Evolutionary conservation across 2,888 invertebrate species (phyloP), one percentile per base, ranked within the genome.

Genomic region (Heteropelma amictum): DNA sequence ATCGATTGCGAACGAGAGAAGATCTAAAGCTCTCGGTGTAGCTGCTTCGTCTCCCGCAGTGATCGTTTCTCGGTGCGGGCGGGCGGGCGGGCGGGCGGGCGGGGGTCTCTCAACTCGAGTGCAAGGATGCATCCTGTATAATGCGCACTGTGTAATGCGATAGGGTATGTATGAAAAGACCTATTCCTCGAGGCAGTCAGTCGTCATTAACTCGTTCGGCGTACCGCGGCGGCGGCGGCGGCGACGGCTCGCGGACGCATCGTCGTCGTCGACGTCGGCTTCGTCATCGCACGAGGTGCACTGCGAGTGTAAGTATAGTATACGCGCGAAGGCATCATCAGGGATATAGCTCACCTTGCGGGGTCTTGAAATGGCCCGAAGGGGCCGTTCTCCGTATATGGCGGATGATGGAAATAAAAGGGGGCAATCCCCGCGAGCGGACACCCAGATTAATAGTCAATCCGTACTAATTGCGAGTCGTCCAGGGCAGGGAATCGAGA

Each of bases 391-490:
- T 72, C 83, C 83, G 79, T 84, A 85, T 80, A 84, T 80, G 85
- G 84, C 58, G 72, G 73, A 81, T 79, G 80, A 80, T 79, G 78
- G 79, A 82, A 83, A 82, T 81, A 80, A 82, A 82, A 82, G 78
- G 72, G 76, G 76, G 71, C 65, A 67, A 81, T 70, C 70, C 72
- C 70, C 69, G 67, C 78, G 77, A 78, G 75, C 72, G 70, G 76
- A 78, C 77, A 80, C 79, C 80, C 81, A 77, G 82, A 85, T 84
- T 83, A 83, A 85, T 84, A 85, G 84, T 82, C 81, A 83, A 85
- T 84, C 82, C 80, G 81, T 84, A 84, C 84, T 85, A 85, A 85
- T 85, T 85, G 84, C 82, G 79, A 82, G 78, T 77, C 77, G 78
- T 76, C 65, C 14, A 47, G 30, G 33, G 35, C 23, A 61, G 58